phyloP scores from a whole-genome alignment of 1,140 invertebrate genomes.

The Drosophila navojoa region DNA sequence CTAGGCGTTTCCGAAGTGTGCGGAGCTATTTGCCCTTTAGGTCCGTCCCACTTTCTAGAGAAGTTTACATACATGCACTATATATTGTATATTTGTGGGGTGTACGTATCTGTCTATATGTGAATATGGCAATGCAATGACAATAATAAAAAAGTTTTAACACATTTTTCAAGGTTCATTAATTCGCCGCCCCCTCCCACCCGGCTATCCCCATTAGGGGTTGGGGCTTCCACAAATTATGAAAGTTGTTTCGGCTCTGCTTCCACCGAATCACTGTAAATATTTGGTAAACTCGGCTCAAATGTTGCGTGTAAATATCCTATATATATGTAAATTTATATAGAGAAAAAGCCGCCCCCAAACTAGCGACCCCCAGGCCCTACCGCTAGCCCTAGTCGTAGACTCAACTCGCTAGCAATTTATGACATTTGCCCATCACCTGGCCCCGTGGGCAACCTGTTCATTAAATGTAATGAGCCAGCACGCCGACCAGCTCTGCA shows the following conservation, averaged over 20 bases:
- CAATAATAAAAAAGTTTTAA: constrained; percentile 76
- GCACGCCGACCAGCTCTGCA: constrained; percentile 42
- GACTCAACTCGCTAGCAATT: constrained; percentile 50
- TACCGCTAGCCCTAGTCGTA: background rate
- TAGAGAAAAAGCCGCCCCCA: constrained; percentile 47
- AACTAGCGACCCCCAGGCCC: constrained; percentile 31
- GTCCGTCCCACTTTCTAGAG: background rate
- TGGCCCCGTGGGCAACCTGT: constrained; percentile 42
- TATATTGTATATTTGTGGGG: background rate
- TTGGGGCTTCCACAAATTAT: constrained; percentile 23
- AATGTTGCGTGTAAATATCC: constrained; percentile 81
- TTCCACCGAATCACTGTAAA: constrained; percentile 70
- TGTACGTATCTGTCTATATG: background rate
- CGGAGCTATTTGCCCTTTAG: background rate
- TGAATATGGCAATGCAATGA: constrained; percentile 44
- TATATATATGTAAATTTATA: constrained; percentile 52
- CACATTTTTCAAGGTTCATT: constrained; percentile 83
- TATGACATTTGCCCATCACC: constrained; percentile 71
- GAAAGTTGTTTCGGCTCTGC: constrained; percentile 15
- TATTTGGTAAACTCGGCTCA: constrained; percentile 74
- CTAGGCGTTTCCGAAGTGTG: background rate
- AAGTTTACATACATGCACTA: constrained; percentile 3
- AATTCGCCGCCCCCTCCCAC: constrained; percentile 48
- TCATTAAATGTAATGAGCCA: constrained; percentile 75
- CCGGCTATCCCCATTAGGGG: background rate